Evolutionary conservation across 1,140 invertebrate genomes (phyloP).

Genomic region (Alviniconcha marisindica): DNA sequence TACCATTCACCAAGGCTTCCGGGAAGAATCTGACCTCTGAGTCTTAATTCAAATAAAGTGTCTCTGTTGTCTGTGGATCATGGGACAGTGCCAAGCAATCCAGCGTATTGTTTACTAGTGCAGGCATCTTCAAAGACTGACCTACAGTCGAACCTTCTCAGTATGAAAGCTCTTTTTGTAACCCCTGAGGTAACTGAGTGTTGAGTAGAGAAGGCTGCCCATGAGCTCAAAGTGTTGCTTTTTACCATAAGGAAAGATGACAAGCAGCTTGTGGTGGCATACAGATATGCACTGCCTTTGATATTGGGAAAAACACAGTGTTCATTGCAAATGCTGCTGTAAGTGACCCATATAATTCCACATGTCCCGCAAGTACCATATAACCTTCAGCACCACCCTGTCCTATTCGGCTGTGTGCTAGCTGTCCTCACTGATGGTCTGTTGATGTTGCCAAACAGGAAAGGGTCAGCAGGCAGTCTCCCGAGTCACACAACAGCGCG

Average conservation of each 20-base stretch:
- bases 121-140: background rate
- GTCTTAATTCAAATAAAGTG: background rate
- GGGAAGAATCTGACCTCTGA: no score
- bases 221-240: no score
- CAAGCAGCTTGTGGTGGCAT: no score
- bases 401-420: background rate
- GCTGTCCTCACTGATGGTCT: no score
- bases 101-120: background rate
- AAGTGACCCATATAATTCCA: no score
- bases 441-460: background rate
- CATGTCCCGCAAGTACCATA: background rate
- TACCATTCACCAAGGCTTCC: background rate
- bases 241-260: no score
- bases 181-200: no score
- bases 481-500: conserved; percentile 19
- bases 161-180: background rate
- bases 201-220: no score
- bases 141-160: background rate
- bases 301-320: no score
- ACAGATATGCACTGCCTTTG: no score
- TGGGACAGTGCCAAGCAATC: background rate
- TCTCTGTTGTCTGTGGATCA: background rate
- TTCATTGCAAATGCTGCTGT: no score
- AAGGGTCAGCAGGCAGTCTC: conserved; percentile 23
- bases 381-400: background rate